Evolutionary conservation across 2,888 invertebrate species (phyloP), one percentile per base, ranked within the genome.

Genomic region (Hirtodrosophila confusa): DNA sequence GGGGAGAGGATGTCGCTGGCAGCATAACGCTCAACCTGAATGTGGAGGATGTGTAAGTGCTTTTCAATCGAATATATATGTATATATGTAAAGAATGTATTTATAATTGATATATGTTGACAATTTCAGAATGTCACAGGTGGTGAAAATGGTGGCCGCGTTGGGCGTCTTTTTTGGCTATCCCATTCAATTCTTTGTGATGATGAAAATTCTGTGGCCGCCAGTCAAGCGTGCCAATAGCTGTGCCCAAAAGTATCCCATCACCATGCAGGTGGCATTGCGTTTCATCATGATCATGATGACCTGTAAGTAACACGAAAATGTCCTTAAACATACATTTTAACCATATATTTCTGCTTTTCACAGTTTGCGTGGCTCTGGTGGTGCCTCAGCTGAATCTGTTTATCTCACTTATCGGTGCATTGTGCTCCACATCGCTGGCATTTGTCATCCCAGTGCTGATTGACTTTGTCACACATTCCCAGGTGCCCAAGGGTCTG

Each of bases 101-200:
- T 27, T 27, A 27, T 27, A 27, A 17, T 17, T 17, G 17, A 17
- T 17, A 17, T 17, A 17, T 17, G 2, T 17, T 17, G 17, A 17
- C 17, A 1, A 17, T 17, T 17, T 17, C 17, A 97, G 97, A 69
- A 91, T 97, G 69, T 96, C 97, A 49, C 95, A 96, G 91, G 93
- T 94, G 54, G 97, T 98, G 4, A 96, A 96, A 90, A 90, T 95
- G 5, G 93, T 96, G 68, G 97, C 98, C 88, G 95, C 96, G 0
- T 69, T 97, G 43, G 97, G 97, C 11, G 96, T 99, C 70, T 93
- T 98, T 86, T 93, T 98, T 79, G 96, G 97, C 0, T 99, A 98
- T 91, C 96, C 98, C 2, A 93, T 99, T n/a, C 99, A 99, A 92
- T 96, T 99, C 90, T 98, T 98, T 92, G 98, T 99, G 23, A 97